A percentile compares a stretch with the other conserved stretches of the same genome.
Evolutionary conservation across 2,113 vertebrate species (phyloP).

Genomic region (Chitala chitala): DNA sequence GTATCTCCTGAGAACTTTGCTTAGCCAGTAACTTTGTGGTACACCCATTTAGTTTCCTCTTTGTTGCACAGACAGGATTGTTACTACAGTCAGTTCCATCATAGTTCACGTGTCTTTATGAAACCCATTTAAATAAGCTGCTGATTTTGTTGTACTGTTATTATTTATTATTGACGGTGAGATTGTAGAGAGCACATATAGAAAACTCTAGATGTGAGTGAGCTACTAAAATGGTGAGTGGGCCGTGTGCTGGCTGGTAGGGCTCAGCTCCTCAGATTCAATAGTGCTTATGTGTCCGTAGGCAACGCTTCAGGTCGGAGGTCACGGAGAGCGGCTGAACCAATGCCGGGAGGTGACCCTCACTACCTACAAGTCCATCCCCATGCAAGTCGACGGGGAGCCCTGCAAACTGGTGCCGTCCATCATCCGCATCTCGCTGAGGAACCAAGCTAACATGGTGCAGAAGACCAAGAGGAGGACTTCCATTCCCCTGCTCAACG

Average conservation of each 20-base stretch:
- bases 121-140: too few relatives aligned
- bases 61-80: too few relatives aligned
- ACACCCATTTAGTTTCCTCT: too few relatives aligned
- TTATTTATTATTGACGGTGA: too few relatives aligned
- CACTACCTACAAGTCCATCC: constrained; percentile 87
- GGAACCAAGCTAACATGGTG: constrained; percentile 93
- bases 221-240: background rate
- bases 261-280: too few relatives aligned
- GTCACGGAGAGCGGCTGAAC: constrained; percentile 84
- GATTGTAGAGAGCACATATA: too few relatives aligned
- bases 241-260: background rate
- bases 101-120: too few relatives aligned
- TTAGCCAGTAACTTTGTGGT: too few relatives aligned
- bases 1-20: too few relatives aligned
- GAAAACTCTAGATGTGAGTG: too few relatives aligned
- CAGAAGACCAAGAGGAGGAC: constrained; percentile 92
- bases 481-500: constrained; percentile 79
- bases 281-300: constrained; percentile 41
- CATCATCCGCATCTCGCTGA: constrained; percentile 76
- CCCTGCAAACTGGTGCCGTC: constrained; percentile 86
- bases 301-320: constrained; percentile 92
- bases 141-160: too few relatives aligned
- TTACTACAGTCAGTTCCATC: too few relatives aligned
- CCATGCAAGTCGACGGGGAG: constrained; percentile 95
- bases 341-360: constrained; percentile 87